Evolutionary conservation across 2,888 invertebrate species (phyloP), one percentile per base, ranked within the genome.

Genomic region (Lathronympha strigana): DNA sequence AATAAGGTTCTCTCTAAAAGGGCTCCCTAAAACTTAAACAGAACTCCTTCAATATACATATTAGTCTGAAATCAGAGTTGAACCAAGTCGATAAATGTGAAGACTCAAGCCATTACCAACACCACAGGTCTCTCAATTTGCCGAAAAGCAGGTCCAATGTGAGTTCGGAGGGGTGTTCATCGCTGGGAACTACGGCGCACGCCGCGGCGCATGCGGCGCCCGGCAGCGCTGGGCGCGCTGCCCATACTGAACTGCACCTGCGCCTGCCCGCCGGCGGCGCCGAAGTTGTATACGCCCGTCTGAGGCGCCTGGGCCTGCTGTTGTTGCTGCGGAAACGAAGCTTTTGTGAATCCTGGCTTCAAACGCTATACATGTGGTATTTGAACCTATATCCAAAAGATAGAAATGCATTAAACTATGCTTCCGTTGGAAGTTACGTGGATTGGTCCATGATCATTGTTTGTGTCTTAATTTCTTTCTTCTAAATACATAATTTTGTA

Each of bases 221-320:
- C 68, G 21, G 68, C 62, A 0, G 75, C 63, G 60, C 69, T 75
- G n/a, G 80, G 81, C 40, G 80, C 81, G 60, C 80, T 87, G 66
- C 90, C 90, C 75, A 90, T 85, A 69, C 71, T 83, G 73, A 90
- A 89, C 70, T 88, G 88, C n/a, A 87, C 79, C 19, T 78, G 81
- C 1, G 79, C 72, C 17, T 69, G 74, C 3, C 75, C 70, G 6
- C 69, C 47, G 2, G 67, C 51, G 4, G 64, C 31, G 36, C 74
- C 69, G 73, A 88, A 88, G 63, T 73, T 84, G 70, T 86, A 88
- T 47, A 86, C 79, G 31, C 73, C 72, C 69, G 13, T 75, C 75
- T 13, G 75, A 13, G 13, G 28, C 15, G 72, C 75, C 58, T 73
- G 71, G 31, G 66, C 67, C 55, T 53, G 50, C n/a, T 50, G 50